Evolutionary conservation across 2,888 invertebrate genomes (phyloP), one percentile per base, ranked within the genome.

Genomic region (Caenorhabditis macrosperma): DNA sequence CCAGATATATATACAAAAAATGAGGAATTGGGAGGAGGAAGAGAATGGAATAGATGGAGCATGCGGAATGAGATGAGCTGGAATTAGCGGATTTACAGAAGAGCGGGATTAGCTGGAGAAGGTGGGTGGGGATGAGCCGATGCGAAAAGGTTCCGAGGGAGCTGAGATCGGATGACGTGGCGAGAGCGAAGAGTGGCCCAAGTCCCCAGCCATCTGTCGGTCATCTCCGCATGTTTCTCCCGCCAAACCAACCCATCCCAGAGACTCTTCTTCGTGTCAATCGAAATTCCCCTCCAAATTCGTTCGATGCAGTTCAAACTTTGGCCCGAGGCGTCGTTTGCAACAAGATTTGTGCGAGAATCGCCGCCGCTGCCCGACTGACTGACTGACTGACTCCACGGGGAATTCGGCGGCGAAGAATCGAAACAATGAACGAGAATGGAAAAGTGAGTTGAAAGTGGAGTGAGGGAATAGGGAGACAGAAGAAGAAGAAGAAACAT

Each of bases 281-380:
- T 55, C 38, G 38, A 38, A 38, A 38, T 20, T n/a, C 17, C 28
- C 59, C n/a, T n/a, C n/a, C n/a, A n/a, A 35, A 59, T 59, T 59
- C 22, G 59, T 26, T 59, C 59, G 41, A 38, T 26, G 64, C 10
- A 50, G 48, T 68, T 59, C 68, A 68, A 68, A 68, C 59, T 68
- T 69, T 59, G 59, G 50, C 48, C 68, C 55, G n/a, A 30, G 22
- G 22, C 33, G 44, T 60, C 38, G 48, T 69, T 69, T 69, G 68
- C 68, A 69, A 67, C 67, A 69, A 69, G 68, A 69, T 69, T 69
- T 69, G 68, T 69, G 68, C 17, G 57, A 41, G 28, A 59, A 57
- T 28, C 48, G 59, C 24, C 48, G 48, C 50, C 17, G 64, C 52
- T 35, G n/a, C n/a, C n/a, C n/a, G n/a, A n/a, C n/a, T n/a, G n/a